These are phyloP conservation scores for Cairina moschata DNA, from an alignment of 2,113 vertebrate species.

Conservation along the genomic window DNA sequence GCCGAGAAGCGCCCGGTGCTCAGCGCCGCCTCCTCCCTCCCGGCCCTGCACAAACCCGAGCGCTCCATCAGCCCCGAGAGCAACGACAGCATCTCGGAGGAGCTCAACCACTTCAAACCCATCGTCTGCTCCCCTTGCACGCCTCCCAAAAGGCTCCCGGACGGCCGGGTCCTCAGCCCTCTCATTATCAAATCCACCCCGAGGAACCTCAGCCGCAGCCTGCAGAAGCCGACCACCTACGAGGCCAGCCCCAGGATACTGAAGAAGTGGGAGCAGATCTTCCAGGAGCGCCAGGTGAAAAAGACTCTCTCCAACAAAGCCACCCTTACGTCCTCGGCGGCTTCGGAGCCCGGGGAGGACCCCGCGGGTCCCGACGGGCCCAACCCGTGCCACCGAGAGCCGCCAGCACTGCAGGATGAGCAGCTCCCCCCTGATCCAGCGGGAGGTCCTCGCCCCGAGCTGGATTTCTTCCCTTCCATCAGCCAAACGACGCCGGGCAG, in stretches of 20 bases:
- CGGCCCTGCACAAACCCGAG: constrained; percentile 77
- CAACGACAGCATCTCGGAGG: constrained; percentile 98
- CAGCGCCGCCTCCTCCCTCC: constrained; percentile 60
- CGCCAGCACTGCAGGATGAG: background rate
- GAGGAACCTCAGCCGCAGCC: constrained; percentile 85
- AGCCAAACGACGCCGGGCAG: constrained; percentile 42
- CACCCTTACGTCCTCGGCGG: constrained; percentile 81
- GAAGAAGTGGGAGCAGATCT: constrained; percentile 94
- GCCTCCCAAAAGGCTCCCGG: constrained; percentile 91
- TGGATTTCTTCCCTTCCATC: constrained; percentile 61
- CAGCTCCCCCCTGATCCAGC: background rate
- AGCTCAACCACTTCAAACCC: constrained; percentile 98
- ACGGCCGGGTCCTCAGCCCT: constrained; percentile 88
- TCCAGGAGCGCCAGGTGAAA: constrained; percentile 89
- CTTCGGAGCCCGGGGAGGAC: constrained; percentile 67
- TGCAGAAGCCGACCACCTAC: constrained; percentile 90
- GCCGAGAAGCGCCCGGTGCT: constrained; percentile 81
- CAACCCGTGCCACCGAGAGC: constrained; percentile 25
- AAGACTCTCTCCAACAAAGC: constrained; percentile 86
- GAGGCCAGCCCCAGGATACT: constrained; percentile 91
- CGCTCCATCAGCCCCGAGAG: constrained; percentile 94
- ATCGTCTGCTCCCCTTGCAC: constrained; percentile 97
- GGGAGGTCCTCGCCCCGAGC: background rate
- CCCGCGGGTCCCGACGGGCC: background rate
- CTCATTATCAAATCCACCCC: constrained; percentile 95